Conservation (phyloP, 2,113 vertebrate genomes). For the Pelusios castaneus region DNA sequence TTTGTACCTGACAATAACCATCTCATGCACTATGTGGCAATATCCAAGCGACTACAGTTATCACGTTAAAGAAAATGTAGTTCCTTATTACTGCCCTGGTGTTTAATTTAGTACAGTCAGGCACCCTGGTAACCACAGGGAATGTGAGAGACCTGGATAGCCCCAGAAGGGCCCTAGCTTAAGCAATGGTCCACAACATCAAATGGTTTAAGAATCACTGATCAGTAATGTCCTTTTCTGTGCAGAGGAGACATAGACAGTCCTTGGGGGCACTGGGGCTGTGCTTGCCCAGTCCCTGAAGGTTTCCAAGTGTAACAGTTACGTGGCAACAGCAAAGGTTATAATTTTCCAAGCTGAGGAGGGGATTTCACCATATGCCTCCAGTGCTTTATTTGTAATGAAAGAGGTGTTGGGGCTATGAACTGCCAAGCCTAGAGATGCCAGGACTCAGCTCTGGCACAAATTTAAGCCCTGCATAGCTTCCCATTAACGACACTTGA, state of each 20-base stretch:
- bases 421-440: not conserved
- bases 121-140: not conserved
- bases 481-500: not conserved
- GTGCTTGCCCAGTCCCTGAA: not conserved
- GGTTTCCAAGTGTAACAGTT: not conserved
- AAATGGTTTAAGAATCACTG: not conserved
- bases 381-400: not conserved
- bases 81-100: not conserved
- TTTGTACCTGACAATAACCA: not conserved
- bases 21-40: not conserved
- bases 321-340: not conserved
- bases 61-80: too few species aligned
- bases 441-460: too few species aligned
- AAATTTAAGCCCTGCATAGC: not conserved
- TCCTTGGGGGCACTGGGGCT: not conserved
- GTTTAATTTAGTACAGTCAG: not conserved
- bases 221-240: not conserved
- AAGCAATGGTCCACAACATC: accelerated
- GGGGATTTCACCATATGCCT: not conserved
- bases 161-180: too few species aligned
- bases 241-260: not conserved
- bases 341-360: accelerated
- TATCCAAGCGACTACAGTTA: not conserved
- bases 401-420: too few species aligned
- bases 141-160: not conserved